Percentiles rank a stretch among this genome's conserved stretches.
Conservation (phyloP, 2,797 vertebrate genomes). For the Parauchenoglanis ngamensis region DNA sequence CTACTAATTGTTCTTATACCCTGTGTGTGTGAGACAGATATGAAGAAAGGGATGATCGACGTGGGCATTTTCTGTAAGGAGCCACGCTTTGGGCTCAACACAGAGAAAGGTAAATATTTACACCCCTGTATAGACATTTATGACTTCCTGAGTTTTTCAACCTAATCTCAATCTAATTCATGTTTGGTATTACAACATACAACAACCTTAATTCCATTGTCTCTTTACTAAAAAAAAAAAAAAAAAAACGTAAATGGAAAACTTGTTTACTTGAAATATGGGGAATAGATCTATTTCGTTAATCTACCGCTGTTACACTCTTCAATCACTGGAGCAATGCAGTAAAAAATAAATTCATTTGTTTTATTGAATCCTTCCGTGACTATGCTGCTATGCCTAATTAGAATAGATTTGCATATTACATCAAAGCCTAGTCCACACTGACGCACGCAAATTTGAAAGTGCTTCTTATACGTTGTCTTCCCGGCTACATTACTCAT, state of each 20-base stretch:
- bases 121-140: background rate
- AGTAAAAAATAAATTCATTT: background rate
- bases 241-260: background rate
- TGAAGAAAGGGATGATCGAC: constrained; percentile 90
- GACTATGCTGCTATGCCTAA: background rate
- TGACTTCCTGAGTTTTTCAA: background rate
- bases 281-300: background rate
- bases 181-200: background rate
- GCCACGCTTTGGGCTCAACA: constrained; percentile 80
- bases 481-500: background rate
- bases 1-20: background rate
- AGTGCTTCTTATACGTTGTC: background rate
- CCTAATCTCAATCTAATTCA: background rate
- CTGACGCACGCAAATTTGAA: background rate
- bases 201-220: background rate
- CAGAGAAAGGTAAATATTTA: constrained; percentile 86
- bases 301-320: background rate
- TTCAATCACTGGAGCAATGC: background rate
- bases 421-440: background rate
- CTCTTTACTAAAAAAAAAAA: background rate
- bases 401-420: background rate
- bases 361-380: background rate
- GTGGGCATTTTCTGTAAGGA: constrained; percentile 92
- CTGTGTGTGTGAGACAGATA: constrained; percentile 73
- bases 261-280: background rate